These are phyloP conservation scores for Hemitrygon akajei DNA, from an alignment of 2,797 vertebrate genomes.

Conservation along the genomic window DNA sequence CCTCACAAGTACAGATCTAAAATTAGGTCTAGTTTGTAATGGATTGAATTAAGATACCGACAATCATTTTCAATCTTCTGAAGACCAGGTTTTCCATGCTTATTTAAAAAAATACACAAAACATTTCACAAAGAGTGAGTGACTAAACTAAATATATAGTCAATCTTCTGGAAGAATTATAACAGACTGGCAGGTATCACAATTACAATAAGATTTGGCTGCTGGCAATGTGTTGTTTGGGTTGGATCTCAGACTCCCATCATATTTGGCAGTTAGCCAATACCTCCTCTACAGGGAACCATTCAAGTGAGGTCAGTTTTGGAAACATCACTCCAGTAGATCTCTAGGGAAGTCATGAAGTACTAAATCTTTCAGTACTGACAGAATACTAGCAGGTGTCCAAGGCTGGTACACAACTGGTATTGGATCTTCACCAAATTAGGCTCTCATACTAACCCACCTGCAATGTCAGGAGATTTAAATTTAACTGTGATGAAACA, in stretches of 20 bases:
- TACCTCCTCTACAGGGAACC: neutral
- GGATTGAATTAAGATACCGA: neutral
- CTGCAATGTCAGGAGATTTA: neutral
- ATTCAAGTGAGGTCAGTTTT: neutral
- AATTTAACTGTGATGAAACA: neutral
- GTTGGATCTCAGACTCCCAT: neutral
- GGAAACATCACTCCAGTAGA: neutral
- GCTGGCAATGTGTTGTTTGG: neutral
- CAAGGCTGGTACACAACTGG: neutral
- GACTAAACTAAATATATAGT: neutral
- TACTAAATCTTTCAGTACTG: neutral
- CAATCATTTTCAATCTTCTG: neutral
- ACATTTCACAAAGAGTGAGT: neutral
- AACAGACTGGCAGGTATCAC: neutral
- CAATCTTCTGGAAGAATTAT: neutral
- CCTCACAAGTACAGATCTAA: neutral
- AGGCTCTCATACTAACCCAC: neutral
- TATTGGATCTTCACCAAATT: neutral
- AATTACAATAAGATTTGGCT: neutral
- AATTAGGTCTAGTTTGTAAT: neutral
- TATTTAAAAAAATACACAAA: neutral
- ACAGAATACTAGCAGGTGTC: neutral
- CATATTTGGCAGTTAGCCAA: neutral
- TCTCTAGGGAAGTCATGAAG: neutral
- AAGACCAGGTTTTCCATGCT: neutral